Evolutionary conservation across 2,888 invertebrate species (phyloP).

Genomic region (Magallana nippona): DNA sequence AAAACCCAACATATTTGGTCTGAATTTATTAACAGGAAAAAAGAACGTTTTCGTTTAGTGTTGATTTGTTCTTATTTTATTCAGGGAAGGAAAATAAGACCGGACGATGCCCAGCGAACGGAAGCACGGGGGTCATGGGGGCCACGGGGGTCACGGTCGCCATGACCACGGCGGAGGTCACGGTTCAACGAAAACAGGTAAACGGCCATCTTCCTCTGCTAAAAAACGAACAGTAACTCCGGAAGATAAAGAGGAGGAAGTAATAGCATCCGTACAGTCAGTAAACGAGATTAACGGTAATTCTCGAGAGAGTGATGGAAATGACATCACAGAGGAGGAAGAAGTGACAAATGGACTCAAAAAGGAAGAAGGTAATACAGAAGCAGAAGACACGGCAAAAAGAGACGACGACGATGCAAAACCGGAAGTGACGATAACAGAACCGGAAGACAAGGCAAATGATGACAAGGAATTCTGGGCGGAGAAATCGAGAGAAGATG

Average conservation of each 20-base stretch:
- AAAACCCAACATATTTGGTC: too few relatives aligned
- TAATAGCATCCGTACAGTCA: neutral
- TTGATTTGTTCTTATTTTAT: neutral
- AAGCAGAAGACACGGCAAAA: neutral
- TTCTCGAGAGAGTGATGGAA: neutral
- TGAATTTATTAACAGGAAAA: neutral
- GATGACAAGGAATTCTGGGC: conserved; percentile 16
- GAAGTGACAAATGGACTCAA: conserved; percentile 9
- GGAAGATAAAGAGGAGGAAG: conserved; percentile 18
- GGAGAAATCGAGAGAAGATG: conserved; percentile 48
- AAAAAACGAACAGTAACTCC: neutral
- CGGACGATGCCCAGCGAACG: conserved; percentile 44
- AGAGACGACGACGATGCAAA: conserved; percentile 15
- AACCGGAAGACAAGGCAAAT: neutral
- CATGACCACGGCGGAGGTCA: conserved; percentile 18
- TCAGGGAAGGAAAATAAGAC: neutral
- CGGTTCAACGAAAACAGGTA: neutral
- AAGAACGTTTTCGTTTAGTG: neutral
- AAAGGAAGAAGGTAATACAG: neutral
- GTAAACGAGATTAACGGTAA: conserved; percentile 36
- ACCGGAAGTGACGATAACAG: conserved; percentile 21
- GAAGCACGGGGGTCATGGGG: conserved; percentile 10
- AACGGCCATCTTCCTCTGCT: conserved; percentile 11
- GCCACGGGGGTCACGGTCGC: neutral
- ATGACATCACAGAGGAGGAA: neutral